These are phyloP conservation scores for Tyrophagus putrescentiae DNA, from an alignment of 1,140 invertebrate species.

Conservation along the genomic window DNA sequence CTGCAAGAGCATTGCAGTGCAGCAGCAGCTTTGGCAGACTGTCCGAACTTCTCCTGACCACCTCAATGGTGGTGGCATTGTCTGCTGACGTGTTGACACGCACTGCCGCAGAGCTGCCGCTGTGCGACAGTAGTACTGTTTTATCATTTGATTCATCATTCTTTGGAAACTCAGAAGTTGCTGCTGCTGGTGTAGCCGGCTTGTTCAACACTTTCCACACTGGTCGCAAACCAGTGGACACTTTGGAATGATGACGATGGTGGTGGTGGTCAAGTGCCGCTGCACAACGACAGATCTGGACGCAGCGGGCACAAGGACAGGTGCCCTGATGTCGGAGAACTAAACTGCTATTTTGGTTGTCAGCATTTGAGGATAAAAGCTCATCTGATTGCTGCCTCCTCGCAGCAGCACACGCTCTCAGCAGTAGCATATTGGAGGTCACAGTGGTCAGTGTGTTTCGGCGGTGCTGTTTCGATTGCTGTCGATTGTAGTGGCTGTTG, in stretches of 20 bases:
- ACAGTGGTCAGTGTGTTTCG: too few relatives aligned
- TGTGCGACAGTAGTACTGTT: background rate
- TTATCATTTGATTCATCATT: conserved; percentile 6
- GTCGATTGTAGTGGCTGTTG: background rate
- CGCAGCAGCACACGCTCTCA: too few relatives aligned
- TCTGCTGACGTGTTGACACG: background rate
- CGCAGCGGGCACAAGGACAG: background rate
- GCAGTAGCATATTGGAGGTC: too few relatives aligned
- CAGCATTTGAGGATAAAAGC: too few relatives aligned
- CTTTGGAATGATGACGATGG: background rate
- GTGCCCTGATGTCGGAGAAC: background rate
- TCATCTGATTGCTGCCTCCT: too few relatives aligned
- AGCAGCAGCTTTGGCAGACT: too few relatives aligned
- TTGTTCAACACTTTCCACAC: background rate
- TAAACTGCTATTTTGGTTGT: too few relatives aligned
- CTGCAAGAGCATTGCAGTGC: too few relatives aligned
- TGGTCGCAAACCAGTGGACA: background rate
- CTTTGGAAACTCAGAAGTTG: too few relatives aligned
- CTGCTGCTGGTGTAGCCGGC: background rate
- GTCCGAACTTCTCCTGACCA: too few relatives aligned
- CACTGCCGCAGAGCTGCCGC: background rate
- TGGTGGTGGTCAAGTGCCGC: background rate
- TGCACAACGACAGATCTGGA: background rate
- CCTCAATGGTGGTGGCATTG: background rate
- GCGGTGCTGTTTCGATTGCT: too few relatives aligned